Percentiles rank a stretch among this genome's conserved stretches.
Conservation (phyloP, 2,797 vertebrate genomes). For the Cetoscarus ocellatus region DNA sequence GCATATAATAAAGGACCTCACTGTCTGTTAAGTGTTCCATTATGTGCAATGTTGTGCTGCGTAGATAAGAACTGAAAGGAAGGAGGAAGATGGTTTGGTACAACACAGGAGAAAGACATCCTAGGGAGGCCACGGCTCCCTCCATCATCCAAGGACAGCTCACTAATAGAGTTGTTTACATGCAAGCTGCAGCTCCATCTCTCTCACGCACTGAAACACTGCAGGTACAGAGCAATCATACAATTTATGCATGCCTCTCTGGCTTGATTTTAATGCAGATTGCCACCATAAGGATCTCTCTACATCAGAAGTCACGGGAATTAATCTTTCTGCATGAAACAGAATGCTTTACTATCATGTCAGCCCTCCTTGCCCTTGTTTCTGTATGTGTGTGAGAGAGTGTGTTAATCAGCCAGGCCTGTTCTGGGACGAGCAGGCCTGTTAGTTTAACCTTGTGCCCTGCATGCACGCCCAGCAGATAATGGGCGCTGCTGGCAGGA, state of each 20-base stretch:
- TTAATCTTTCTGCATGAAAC: slow-evolving; percentile 12
- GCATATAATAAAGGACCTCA: slow-evolving; percentile 49
- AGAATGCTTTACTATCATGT: not conserved
- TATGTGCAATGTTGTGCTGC: slow-evolving; percentile 55
- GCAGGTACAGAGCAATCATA: slow-evolving; percentile 2
- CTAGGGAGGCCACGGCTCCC: slow-evolving; percentile 37
- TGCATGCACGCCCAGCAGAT: slow-evolving; percentile 65
- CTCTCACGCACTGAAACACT: not conserved
- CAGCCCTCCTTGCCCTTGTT: slow-evolving; percentile 2
- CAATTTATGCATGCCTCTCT: slow-evolving; percentile 8
- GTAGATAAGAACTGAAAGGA: slow-evolving; percentile 42
- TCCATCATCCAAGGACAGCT: slow-evolving; percentile 67
- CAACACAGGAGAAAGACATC: slow-evolving; percentile 47
- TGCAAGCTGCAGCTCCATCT: slow-evolving; percentile 34
- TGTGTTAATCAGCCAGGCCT: slow-evolving; percentile 10
- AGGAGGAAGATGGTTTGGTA: slow-evolving; percentile 35
- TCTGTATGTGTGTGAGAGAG: slow-evolving; percentile 9
- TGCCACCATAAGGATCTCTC: slow-evolving; percentile 4
- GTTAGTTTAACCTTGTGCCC: slow-evolving; percentile 76
- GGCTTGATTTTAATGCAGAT: slow-evolving; percentile 6
- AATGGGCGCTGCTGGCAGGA: slow-evolving; percentile 67
- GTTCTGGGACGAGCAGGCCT: slow-evolving; percentile 52
- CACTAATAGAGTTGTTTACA: slow-evolving; percentile 71
- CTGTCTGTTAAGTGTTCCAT: slow-evolving; percentile 59
- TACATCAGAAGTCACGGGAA: slow-evolving; percentile 6